phyloP scores from a whole-genome alignment of 2,797 vertebrate genomes.

The Allochrocebus solatus region DNA sequence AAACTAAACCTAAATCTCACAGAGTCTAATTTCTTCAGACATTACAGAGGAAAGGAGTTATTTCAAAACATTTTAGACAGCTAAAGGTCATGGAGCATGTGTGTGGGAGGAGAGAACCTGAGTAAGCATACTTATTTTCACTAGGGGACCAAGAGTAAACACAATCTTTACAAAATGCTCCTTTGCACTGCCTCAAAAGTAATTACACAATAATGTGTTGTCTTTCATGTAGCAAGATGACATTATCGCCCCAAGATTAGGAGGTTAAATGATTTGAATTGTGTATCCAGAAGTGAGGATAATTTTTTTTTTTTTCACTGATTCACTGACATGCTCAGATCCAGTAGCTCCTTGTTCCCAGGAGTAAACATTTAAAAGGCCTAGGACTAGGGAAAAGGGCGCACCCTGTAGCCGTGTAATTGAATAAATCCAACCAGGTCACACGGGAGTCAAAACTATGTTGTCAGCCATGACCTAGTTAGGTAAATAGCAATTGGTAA shows the following conservation, averaged over 20 bases:
- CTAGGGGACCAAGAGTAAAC: background rate
- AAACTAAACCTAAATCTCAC: conserved; percentile 20
- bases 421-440: conserved; percentile 1
- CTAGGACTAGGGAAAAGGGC: background rate
- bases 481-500: background rate
- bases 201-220: conserved; percentile 32
- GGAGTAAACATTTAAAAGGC: background rate
- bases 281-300: background rate
- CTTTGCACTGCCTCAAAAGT: background rate
- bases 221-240: conserved; percentile 15
- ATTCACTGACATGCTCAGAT: background rate
- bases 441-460: background rate
- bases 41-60: background rate
- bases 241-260: background rate
- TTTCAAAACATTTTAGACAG: conserved; percentile 6
- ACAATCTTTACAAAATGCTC: background rate
- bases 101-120: background rate
- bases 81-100: background rate
- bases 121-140: conserved; percentile 14
- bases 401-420: background rate
- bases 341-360: background rate
- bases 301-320: background rate
- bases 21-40: conserved; percentile 18
- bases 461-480: background rate
- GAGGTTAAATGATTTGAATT: conserved; percentile 52